Evolutionary conservation across 2,113 vertebrate species (phyloP), one percentile per base, ranked within the genome.

Genomic region (Anser brachyrhynchus): DNA sequence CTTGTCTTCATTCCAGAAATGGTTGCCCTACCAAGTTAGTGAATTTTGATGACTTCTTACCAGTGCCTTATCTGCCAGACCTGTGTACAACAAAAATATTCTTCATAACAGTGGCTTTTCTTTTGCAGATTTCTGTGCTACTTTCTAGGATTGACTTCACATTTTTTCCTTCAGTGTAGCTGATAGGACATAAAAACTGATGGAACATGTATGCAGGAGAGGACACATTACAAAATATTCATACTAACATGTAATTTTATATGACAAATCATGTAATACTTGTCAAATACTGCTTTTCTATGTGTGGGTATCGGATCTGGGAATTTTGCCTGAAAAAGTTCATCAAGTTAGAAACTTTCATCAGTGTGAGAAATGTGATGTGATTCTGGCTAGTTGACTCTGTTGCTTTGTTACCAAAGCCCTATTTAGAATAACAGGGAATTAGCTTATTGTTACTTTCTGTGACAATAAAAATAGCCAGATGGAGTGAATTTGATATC

Each of bases 161-260:
- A n/a, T 58, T 82, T 5, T 84, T 78, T 44, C 49, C 21, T 44
- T 67, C 44, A 23, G 2, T 41, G 13, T 65, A 76, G 55, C 35
- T 0, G 1, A 13, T 49, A 33, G 5, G 26, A 66, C 1, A 52
- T 66, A 3, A 31, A 91, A 71, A 26, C 3, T 3, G 2, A 39
- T 44, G 39, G 15, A 37, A 44, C 20, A 19, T 20, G 3, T 46
- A 13, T 66, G 2, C 19, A 84, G 80, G 12, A 37, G 9, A 62
- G 8, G 10, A 54, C 4, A 58, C 3, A 1, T 64, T 74, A 22
- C 21, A 66, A 79, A 55, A 75, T 10, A 1, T 57, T 57, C n/a
- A 46, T 49, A 35, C 2, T 21, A 64, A 64, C 3, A 61, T 57
- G 2, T 51, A 82, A 75, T 54, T 17, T 15, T 28, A 15, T 9